phyloP scores from a whole-genome alignment of 1,140 invertebrate genomes.

The Odontomachus brunneus region DNA sequence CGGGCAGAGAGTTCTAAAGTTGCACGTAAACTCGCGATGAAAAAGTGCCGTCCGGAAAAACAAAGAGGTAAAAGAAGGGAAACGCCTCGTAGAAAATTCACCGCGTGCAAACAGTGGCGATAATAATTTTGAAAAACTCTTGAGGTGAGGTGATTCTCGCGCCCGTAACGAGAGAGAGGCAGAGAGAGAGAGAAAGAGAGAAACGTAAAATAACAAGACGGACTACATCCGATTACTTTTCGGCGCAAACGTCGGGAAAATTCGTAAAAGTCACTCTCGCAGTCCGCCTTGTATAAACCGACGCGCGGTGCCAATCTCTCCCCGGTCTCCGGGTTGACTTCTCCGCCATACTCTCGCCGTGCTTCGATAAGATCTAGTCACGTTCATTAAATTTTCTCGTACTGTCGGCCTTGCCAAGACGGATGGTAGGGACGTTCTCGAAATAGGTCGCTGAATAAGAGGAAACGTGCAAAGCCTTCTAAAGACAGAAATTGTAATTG shows the following conservation, averaged over 20 bases:
- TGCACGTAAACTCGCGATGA: constrained; percentile 1
- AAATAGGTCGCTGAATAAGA: constrained; percentile 70
- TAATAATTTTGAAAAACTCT: constrained; percentile 8
- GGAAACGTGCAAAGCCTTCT: constrained; percentile 68
- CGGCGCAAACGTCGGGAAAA: constrained; percentile 33
- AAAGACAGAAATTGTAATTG: constrained; percentile 67
- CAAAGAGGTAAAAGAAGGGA: background rate
- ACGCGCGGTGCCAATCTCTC: constrained; percentile 53
- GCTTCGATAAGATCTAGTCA: constrained; percentile 71
- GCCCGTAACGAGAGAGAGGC: background rate
- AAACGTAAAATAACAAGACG: background rate
- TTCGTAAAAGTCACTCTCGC: constrained; percentile 45
- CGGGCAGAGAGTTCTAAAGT: background rate
- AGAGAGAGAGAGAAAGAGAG: background rate
- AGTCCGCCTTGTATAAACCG: constrained; percentile 40
- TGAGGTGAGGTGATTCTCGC: constrained; percentile 12
- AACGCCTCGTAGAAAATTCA: constrained; percentile 19
- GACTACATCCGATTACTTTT: constrained; percentile 6
- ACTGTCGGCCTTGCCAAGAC: constrained; percentile 68
- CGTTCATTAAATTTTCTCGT: constrained; percentile 74
- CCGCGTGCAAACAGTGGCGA: too few relatives aligned
- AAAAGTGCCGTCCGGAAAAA: background rate
- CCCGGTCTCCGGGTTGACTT: constrained; percentile 57
- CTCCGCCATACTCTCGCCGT: constrained; percentile 41
- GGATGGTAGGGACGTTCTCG: constrained; percentile 57